Percentiles rank a stretch among this genome's conserved stretches.
phyloP scores from a whole-genome alignment of 2,113 vertebrate genomes.

The Craseonycteris thonglongyai region DNA sequence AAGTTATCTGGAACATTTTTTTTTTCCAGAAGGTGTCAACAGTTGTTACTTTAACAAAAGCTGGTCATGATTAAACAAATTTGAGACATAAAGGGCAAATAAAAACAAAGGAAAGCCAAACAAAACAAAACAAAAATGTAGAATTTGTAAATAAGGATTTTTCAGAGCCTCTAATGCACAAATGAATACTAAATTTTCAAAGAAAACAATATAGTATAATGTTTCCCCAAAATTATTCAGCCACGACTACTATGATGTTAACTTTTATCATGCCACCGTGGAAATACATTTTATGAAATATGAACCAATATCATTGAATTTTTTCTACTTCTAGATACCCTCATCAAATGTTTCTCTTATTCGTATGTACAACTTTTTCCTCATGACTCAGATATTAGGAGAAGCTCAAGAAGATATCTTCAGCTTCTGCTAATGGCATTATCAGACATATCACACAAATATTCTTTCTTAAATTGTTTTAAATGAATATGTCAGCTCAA shows the following conservation, averaged over 20 bases:
- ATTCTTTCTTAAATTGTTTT: constrained; percentile 12
- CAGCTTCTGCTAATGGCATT: neutral
- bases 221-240: neutral
- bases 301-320: neutral
- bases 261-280: neutral
- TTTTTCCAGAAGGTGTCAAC: neutral
- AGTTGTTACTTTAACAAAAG: neutral
- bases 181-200: neutral
- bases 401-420: neutral
- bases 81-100: neutral
- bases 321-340: neutral
- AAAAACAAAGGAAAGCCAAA: neutral
- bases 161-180: neutral
- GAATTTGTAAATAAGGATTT: neutral
- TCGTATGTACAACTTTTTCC: neutral
- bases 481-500: neutral
- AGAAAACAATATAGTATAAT: neutral
- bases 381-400: neutral
- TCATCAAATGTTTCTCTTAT: neutral
- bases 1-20: neutral
- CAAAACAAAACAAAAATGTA: neutral
- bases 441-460: neutral
- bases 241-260: neutral
- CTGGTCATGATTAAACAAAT: neutral
- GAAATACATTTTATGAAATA: neutral